Conservation (phyloP, 2,113 vertebrate species). For the Larimichthys crocea region DNA sequence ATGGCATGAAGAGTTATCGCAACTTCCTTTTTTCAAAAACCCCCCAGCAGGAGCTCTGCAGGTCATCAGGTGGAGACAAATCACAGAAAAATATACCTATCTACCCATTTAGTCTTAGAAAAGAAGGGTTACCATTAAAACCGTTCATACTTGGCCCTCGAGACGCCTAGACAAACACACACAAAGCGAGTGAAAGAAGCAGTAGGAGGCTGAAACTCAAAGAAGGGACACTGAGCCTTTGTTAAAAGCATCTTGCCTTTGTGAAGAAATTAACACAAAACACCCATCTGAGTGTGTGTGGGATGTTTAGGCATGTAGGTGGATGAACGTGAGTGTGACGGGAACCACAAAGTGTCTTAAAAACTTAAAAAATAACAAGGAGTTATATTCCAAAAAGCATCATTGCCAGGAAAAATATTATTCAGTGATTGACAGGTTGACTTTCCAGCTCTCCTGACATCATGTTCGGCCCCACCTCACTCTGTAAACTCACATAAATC, state of each 20-base stretch:
- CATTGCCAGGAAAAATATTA: background rate
- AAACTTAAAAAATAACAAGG: background rate
- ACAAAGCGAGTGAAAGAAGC: background rate
- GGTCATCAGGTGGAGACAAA: constrained; percentile 5
- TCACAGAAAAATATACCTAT: background rate
- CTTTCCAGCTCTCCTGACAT: background rate
- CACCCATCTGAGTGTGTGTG: constrained; percentile 15
- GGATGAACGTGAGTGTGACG: constrained; percentile 11
- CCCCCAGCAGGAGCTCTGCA: background rate
- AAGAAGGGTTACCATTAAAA: background rate
- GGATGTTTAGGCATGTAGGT: constrained; percentile 29
- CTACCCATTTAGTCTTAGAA: background rate
- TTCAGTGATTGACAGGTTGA: background rate
- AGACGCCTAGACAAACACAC: background rate
- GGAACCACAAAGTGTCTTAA: background rate
- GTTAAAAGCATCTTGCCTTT: constrained; percentile 22
- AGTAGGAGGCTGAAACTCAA: constrained; percentile 29
- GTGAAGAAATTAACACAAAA: constrained; percentile 17
- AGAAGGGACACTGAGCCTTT: constrained; percentile 20
- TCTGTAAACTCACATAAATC: background rate
- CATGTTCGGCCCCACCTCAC: background rate
- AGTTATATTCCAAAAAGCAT: background rate
- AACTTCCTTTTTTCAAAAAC: background rate
- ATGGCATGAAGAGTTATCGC: background rate
- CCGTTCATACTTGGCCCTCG: background rate